Conservation (phyloP, 1,140 invertebrate genomes). For the Drosophila persimilis region DNA sequence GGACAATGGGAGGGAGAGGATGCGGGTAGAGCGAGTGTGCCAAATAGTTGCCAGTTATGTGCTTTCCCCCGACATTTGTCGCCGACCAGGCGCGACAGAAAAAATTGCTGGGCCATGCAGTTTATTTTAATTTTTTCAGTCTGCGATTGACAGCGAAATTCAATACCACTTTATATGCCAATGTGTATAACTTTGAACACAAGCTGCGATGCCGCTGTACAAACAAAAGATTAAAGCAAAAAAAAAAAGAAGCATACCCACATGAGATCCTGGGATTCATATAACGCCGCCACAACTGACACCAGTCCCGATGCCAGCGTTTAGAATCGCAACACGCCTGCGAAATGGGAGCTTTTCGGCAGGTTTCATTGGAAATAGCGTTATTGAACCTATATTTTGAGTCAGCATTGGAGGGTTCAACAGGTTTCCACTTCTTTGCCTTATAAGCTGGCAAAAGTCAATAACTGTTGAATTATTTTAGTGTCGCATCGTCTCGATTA, state of each 20-base stretch:
- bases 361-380: conserved; percentile 33
- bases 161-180: conserved; percentile 44
- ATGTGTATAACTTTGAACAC: conserved; percentile 35
- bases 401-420: conserved; percentile 4
- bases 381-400: conserved; percentile 31
- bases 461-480: conserved; percentile 54
- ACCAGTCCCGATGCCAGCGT: conserved; percentile 25
- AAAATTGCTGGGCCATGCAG: conserved; percentile 47
- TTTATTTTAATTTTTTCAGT: conserved; percentile 62
- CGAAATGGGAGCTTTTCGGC: conserved; percentile 36
- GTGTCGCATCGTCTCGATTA: conserved; percentile 47
- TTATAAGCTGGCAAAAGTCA: conserved; percentile 13
- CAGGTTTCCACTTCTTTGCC: neutral
- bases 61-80: conserved; percentile 1
- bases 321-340: neutral
- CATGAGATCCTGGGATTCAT: conserved; percentile 22
- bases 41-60: conserved; percentile 10
- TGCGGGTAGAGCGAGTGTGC: neutral
- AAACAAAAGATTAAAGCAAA: conserved; percentile 19
- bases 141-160: conserved; percentile 69
- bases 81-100: conserved; percentile 25
- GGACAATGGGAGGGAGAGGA: neutral
- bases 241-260: conserved; percentile 2
- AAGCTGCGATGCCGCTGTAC: conserved; percentile 16
- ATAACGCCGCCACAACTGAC: conserved; percentile 19